Percentiles rank a stretch among this genome's conserved stretches.
Evolutionary conservation across 1,140 invertebrate genomes (phyloP).

Genomic region (Parapsyche elsis): DNA sequence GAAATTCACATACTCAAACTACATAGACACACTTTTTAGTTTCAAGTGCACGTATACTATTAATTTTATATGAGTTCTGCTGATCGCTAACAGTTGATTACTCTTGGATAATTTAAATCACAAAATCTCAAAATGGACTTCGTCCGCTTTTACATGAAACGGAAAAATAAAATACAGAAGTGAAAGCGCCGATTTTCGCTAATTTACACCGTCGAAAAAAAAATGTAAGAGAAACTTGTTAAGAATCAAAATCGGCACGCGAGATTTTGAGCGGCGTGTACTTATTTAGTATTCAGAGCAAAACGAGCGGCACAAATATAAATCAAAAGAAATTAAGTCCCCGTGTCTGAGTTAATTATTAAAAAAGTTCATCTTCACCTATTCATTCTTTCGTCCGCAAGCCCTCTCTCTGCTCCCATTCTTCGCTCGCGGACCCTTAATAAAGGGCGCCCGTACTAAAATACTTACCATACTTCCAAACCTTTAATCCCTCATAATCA

Average conservation of each 20-base stretch:
- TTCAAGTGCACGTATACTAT: no score
- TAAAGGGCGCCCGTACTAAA: constrained; percentile 50
- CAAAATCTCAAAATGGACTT: no score
- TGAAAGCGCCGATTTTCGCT: not conserved
- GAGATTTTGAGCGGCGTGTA: not conserved
- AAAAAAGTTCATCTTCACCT: constrained; percentile 56
- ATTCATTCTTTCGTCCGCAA: constrained; percentile 38
- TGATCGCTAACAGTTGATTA: no score
- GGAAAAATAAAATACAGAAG: no score
- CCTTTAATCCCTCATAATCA: constrained; percentile 70
- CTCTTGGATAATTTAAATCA: no score
- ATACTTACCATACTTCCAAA: constrained; percentile 56
- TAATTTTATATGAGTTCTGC: not conserved
- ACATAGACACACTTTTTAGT: no score
- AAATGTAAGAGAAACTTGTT: not conserved
- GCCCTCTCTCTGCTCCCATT: not conserved
- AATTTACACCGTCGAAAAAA: not conserved
- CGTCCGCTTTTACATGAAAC: no score
- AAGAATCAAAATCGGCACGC: not conserved
- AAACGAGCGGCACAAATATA: constrained; percentile 42
- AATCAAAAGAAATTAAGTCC: constrained; percentile 56
- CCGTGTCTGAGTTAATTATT: constrained; percentile 56
- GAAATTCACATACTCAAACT: no score
- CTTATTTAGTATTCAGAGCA: constrained; percentile 38
- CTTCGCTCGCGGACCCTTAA: constrained; percentile 30